Percentiles rank a stretch among this genome's conserved stretches.
Evolutionary conservation across 2,797 vertebrate species (phyloP).

Genomic region (Clarias pachynema): DNA sequence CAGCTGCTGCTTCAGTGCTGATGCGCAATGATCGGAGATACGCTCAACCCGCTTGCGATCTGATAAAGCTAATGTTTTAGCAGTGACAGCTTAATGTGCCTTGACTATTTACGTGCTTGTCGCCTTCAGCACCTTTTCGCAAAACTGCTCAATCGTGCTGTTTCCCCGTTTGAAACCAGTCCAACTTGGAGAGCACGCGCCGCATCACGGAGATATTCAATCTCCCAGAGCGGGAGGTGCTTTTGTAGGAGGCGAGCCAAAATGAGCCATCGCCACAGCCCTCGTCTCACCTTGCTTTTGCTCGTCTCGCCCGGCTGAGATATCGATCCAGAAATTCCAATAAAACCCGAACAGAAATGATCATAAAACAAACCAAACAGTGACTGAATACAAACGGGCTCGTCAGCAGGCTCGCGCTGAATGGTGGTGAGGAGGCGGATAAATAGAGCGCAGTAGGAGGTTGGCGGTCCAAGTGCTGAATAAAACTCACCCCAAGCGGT

Average conservation of each 20-base stretch:
- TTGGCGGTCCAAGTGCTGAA: neutral
- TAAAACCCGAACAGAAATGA: constrained; percentile 29
- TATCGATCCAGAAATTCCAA: constrained; percentile 51
- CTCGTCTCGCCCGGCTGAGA: constrained; percentile 3
- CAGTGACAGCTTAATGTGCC: constrained; percentile 43
- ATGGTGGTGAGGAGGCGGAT: neutral
- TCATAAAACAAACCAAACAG: constrained; percentile 46
- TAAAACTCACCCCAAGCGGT: neutral
- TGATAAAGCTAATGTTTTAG: constrained; percentile 35
- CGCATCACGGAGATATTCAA: constrained; percentile 35
- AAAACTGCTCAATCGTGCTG: constrained; percentile 20
- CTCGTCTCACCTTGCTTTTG: neutral
- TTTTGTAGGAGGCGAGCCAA: constrained; percentile 39
- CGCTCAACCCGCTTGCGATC: neutral
- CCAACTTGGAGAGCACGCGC: constrained; percentile 42
- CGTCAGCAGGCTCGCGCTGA: neutral
- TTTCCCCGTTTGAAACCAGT: constrained; percentile 27
- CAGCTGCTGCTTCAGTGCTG: constrained; percentile 16
- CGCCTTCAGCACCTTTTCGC: constrained; percentile 7
- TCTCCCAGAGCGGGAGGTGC: constrained; percentile 29
- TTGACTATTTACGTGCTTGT: constrained; percentile 10
- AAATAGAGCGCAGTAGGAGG: constrained; percentile 17
- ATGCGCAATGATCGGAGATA: constrained; percentile 3
- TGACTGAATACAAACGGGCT: constrained; percentile 30
- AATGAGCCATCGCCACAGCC: neutral